Percentiles rank a stretch among this genome's conserved stretches.
These are phyloP conservation scores for Syngnathus acus DNA, from an alignment of 2,797 vertebrate species.

Conservation along the genomic window DNA sequence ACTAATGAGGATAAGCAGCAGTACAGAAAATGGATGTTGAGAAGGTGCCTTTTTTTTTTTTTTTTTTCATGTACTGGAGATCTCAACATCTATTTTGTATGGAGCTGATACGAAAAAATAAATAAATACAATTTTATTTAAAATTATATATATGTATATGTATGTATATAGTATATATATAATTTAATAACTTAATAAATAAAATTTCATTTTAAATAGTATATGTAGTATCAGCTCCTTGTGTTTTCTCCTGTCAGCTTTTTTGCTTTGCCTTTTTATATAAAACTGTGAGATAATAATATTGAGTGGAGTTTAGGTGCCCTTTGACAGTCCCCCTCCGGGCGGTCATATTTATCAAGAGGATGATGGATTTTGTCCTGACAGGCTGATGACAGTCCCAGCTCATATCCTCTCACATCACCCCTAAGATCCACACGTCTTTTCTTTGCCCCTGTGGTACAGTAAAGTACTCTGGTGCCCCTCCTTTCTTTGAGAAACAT, in stretches of 20 bases:
- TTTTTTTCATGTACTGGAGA: not conserved
- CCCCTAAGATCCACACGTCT: constrained; percentile 49
- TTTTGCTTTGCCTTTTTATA: constrained; percentile 6
- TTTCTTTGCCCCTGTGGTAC: constrained; percentile 53
- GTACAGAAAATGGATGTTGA: not conserved
- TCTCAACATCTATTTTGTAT: not conserved
- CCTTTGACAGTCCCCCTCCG: constrained; percentile 18
- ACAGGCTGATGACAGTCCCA: constrained; percentile 56
- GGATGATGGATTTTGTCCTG: constrained; percentile 59
- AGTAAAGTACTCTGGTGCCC: constrained; percentile 45
- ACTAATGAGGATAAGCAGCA: not conserved
- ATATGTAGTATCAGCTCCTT: constrained; percentile 1
- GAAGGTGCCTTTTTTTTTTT: not conserved
- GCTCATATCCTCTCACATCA: constrained; percentile 53
- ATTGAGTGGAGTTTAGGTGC: constrained; percentile 25
- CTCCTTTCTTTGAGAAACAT: constrained; percentile 32
- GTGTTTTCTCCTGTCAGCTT: constrained; percentile 6
- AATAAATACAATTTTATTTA: too few species aligned
- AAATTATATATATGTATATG: too few species aligned
- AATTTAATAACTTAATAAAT: too few species aligned
- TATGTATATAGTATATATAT: too few species aligned
- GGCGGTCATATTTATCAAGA: constrained; percentile 43
- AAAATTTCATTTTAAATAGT: constrained; percentile 1
- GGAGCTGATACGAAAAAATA: not conserved
- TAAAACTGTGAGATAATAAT: constrained; percentile 7